Conservation (phyloP, 2,888 invertebrate genomes). For the Euphydryas editha region DNA sequence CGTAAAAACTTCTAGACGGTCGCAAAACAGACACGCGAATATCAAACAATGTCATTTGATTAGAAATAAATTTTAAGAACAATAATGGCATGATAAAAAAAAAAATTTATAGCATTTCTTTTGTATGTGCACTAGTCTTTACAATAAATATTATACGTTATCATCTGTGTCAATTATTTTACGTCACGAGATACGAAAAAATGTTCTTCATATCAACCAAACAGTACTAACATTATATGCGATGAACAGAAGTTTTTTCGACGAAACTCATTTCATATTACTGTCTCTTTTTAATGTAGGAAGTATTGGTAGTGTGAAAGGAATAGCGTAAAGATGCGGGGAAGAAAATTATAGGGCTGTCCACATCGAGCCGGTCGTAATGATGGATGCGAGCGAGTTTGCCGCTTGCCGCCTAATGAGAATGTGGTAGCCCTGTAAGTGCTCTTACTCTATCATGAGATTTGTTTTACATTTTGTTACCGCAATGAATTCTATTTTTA, state of each 20-base stretch:
- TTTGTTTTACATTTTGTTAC: slow-evolving; percentile 29
- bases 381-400: slow-evolving; percentile 71
- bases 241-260: slow-evolving; percentile 54
- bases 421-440: slow-evolving; percentile 68
- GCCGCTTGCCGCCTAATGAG: slow-evolving; percentile 66
- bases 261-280: slow-evolving; percentile 66
- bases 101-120: neutral
- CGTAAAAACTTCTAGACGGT: too few species aligned
- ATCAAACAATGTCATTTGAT: too few species aligned
- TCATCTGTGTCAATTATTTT: slow-evolving; percentile 37
- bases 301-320: slow-evolving; percentile 43
- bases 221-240: slow-evolving; percentile 55
- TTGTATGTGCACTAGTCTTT: slow-evolving; percentile 14
- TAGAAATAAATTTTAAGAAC: too few species aligned
- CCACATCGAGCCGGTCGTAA: slow-evolving; percentile 65
- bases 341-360: slow-evolving; percentile 78
- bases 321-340: slow-evolving; percentile 47
- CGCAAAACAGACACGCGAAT: too few species aligned
- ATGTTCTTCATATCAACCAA: slow-evolving; percentile 46
- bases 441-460: slow-evolving; percentile 35
- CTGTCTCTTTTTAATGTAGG: slow-evolving; percentile 70
- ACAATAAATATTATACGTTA: slow-evolving; percentile 36
- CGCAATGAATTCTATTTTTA: slow-evolving; percentile 21
- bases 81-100: neutral
- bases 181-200: slow-evolving; percentile 41